Conservation (phyloP, 2,113 vertebrate species). For the Ptyas mucosa region DNA sequence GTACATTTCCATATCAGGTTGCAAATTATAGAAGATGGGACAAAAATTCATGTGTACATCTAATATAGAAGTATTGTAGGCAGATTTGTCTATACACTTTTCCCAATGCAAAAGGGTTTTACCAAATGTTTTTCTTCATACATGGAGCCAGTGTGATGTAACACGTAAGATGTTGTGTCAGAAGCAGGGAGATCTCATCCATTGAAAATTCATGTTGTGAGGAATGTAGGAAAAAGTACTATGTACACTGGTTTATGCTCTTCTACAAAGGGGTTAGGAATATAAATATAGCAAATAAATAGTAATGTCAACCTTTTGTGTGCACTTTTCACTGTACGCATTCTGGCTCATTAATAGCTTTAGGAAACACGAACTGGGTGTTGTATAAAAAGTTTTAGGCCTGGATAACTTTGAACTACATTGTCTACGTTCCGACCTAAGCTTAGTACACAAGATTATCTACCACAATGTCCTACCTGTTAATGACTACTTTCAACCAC, state of each 20-base stretch:
- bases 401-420: too few species aligned
- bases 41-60: not conserved
- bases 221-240: not conserved
- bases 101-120: too few species aligned
- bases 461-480: too few species aligned
- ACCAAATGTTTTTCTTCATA: not conserved
- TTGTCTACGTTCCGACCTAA: too few species aligned
- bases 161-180: too few species aligned
- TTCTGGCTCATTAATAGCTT: not conserved
- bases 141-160: not conserved
- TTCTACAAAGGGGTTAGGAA: not conserved
- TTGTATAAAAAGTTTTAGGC: not conserved
- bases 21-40: not conserved
- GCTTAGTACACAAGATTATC: too few species aligned
- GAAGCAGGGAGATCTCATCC: not conserved
- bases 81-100: too few species aligned
- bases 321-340: not conserved
- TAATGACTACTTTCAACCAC: too few species aligned
- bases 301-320: not conserved
- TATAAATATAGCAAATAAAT: not conserved
- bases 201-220: not conserved
- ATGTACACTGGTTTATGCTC: not conserved
- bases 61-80: not conserved
- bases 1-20: not conserved
- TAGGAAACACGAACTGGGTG: not conserved